These are phyloP conservation scores for Turnix velox DNA, from an alignment of 2,113 vertebrate species.

Conservation along the genomic window DNA sequence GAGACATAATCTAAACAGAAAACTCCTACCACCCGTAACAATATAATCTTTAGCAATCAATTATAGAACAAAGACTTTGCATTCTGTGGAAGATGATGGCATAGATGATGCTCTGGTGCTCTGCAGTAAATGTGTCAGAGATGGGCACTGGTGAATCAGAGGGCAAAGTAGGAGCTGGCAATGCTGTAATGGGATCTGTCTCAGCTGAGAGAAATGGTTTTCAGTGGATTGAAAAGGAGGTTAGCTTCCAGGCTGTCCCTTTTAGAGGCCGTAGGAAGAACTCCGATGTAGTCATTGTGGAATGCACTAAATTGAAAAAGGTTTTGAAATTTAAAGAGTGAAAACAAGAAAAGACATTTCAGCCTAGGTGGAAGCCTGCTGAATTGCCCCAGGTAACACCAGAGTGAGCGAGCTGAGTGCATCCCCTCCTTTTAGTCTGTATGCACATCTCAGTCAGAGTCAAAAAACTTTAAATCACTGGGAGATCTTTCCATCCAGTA, in stretches of 20 bases:
- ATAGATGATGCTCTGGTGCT: neutral
- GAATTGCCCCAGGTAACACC: neutral
- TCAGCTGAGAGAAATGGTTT: neutral
- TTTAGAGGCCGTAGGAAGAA: neutral
- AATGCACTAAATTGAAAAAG: neutral
- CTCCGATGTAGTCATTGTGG: neutral
- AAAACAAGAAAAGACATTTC: neutral
- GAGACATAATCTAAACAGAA: neutral
- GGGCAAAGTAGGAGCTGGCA: neutral
- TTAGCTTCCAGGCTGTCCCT: neutral
- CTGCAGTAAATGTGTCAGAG: neutral
- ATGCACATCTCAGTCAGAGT: neutral
- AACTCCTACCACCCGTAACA: neutral
- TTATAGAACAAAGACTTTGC: neutral
- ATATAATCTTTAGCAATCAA: neutral
- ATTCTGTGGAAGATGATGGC: neutral
- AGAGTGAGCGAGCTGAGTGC: neutral
- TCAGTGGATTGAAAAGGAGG: neutral
- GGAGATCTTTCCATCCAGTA: neutral
- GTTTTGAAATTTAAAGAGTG: neutral
- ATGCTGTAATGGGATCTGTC: neutral
- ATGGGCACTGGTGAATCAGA: neutral
- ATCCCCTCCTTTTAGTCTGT: neutral
- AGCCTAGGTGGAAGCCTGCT: neutral
- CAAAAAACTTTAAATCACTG: fast-evolving